Percentiles rank a stretch among this genome's conserved stretches.
Evolutionary conservation across 2,797 vertebrate species (phyloP).

Genomic region (Gobionotothen gibberifrons): DNA sequence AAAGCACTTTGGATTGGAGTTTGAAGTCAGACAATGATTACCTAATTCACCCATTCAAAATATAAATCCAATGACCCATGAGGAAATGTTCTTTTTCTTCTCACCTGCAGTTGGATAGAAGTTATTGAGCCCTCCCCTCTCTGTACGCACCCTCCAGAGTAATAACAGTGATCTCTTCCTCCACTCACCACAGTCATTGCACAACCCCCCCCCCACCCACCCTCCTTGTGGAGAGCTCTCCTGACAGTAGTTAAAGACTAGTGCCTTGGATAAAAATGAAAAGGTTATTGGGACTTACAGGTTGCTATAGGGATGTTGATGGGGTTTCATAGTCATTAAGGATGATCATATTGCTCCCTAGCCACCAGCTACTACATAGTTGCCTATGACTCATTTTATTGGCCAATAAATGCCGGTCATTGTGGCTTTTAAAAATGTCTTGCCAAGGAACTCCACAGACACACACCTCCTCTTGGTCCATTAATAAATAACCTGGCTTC

Average conservation of each 20-base stretch:
- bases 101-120: slow-evolving; percentile 13
- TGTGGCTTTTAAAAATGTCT: background rate
- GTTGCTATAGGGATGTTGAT: slow-evolving; percentile 20
- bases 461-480: background rate
- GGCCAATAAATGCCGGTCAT: slow-evolving; percentile 8
- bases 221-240: slow-evolving; percentile 29
- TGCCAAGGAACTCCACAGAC: background rate
- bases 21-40: background rate
- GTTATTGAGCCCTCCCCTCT: slow-evolving; percentile 21
- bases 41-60: background rate
- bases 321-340: slow-evolving; percentile 21
- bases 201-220: background rate
- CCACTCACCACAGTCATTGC: slow-evolving; percentile 46
- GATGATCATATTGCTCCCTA: slow-evolving; percentile 38
- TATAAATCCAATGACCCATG: background rate
- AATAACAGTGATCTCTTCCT: slow-evolving; percentile 57
- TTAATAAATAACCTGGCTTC: too few species aligned
- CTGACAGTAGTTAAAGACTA: slow-evolving; percentile 44
- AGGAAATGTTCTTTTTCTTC: slow-evolving; percentile 3
- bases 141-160: slow-evolving; percentile 26
- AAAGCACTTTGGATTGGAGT: too few species aligned
- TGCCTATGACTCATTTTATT: slow-evolving; percentile 19
- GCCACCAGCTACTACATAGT: slow-evolving; percentile 12
- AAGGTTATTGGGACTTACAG: slow-evolving; percentile 26
- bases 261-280: slow-evolving; percentile 34